Evolutionary conservation across 2,888 invertebrate species (phyloP).

Genomic region (Acanthococcus lagerstroemiae): DNA sequence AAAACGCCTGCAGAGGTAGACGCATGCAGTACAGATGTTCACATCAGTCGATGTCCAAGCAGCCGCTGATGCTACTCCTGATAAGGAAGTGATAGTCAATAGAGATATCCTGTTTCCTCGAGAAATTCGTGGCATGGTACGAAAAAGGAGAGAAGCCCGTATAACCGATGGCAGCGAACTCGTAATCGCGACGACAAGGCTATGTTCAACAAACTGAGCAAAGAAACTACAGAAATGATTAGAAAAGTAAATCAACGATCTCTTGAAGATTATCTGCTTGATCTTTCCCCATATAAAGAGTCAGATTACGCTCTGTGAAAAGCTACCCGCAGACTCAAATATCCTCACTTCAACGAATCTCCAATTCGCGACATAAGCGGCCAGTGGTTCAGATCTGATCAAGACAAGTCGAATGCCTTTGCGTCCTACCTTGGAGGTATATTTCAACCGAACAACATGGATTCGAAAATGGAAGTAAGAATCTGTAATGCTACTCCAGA

Average conservation of each 20-base stretch:
- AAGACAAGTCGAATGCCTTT: not conserved
- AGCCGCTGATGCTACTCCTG: not conserved
- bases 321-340: not conserved
- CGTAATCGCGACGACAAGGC: not conserved
- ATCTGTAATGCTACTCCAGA: not conserved
- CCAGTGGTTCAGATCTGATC: not conserved
- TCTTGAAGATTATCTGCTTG: not conserved
- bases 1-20: too few relatives aligned
- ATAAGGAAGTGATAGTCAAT: not conserved
- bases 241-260: not conserved
- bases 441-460: too few relatives aligned
- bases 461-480: not conserved
- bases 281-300: not conserved
- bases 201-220: not conserved
- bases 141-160: not conserved
- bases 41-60: not conserved
- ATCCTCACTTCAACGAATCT: not conserved
- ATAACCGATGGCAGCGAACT: not conserved
- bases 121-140: not conserved
- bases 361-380: not conserved
- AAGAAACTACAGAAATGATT: not conserved
- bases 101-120: not conserved
- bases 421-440: not conserved
- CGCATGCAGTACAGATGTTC: not conserved
- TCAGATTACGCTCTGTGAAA: not conserved